Percentiles rank a stretch among this genome's conserved stretches.
These are phyloP conservation scores for Prietella phreatophila DNA, from an alignment of 2,113 vertebrate species.

Conservation along the genomic window DNA sequence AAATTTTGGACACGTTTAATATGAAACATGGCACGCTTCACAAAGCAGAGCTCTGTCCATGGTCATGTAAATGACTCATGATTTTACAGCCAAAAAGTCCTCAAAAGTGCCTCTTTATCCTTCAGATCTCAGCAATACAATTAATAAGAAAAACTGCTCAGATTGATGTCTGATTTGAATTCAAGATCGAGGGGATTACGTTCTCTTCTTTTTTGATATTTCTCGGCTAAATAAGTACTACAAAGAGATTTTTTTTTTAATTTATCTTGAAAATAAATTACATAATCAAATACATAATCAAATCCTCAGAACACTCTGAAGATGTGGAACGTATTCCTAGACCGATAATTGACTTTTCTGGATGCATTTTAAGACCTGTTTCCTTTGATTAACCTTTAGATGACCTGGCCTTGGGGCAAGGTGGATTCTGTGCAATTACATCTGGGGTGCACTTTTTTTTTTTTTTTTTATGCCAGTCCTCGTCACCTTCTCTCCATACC, in stretches of 20 bases:
- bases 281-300: neutral
- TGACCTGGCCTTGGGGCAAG: slow-evolving; percentile 67
- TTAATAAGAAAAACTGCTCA: neutral
- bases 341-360: slow-evolving; percentile 66
- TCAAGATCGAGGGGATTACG: neutral
- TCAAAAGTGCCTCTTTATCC: neutral
- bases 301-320: neutral
- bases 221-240: neutral
- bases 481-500: slow-evolving; percentile 44
- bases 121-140: neutral
- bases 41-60: slow-evolving; percentile 36
- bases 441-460: slow-evolving; percentile 32
- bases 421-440: slow-evolving; percentile 58
- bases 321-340: neutral
- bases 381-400: slow-evolving; percentile 77
- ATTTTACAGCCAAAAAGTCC: neutral
- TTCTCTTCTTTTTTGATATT: neutral
- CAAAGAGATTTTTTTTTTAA: neutral
- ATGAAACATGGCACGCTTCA: neutral
- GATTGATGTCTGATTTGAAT: neutral
- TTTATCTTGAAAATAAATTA: neutral
- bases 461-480: slow-evolving; percentile 16
- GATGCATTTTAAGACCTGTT: slow-evolving; percentile 70
- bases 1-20: neutral
- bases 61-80: slow-evolving; percentile 35